Conservation (phyloP, 2,888 invertebrate genomes). For the Stictocephala bisonia region DNA sequence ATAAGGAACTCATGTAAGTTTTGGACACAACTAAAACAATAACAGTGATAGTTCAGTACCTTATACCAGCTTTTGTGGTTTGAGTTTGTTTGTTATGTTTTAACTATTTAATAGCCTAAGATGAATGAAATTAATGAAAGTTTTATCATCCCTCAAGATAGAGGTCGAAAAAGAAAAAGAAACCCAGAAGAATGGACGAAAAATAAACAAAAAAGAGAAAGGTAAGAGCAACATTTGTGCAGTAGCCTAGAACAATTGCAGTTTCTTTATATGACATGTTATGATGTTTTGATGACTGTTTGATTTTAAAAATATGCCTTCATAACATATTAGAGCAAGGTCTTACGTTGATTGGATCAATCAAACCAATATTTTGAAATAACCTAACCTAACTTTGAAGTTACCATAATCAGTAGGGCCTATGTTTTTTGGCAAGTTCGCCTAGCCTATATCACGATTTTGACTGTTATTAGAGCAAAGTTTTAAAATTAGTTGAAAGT, state of each 20-base stretch:
- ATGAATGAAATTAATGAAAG: not conserved
- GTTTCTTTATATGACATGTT: not conserved
- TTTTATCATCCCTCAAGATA: not conserved
- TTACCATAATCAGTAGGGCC: not conserved
- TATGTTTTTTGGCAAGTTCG: too few relatives aligned
- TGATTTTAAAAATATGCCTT: not conserved
- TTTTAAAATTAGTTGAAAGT: too few relatives aligned
- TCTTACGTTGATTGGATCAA: not conserved
- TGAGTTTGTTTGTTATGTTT: not conserved
- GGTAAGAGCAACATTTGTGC: not conserved
- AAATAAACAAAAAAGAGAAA: not conserved
- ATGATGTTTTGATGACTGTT: not conserved
- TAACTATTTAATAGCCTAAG: not conserved
- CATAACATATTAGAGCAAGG: not conserved
- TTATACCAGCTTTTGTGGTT: not conserved
- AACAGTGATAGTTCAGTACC: not conserved
- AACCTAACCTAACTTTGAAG: not conserved
- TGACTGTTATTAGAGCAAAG: not conserved
- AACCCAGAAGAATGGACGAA: not conserved
- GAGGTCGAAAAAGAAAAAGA: not conserved
- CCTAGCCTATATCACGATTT: not conserved
- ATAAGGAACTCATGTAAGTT: not conserved
- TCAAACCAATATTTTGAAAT: not conserved
- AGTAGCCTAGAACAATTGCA: not conserved
- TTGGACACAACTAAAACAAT: not conserved